Base-by-base conservation (phyloP, 2,113 vertebrate genomes). In the Ivindomyrus marchei region DNA sequence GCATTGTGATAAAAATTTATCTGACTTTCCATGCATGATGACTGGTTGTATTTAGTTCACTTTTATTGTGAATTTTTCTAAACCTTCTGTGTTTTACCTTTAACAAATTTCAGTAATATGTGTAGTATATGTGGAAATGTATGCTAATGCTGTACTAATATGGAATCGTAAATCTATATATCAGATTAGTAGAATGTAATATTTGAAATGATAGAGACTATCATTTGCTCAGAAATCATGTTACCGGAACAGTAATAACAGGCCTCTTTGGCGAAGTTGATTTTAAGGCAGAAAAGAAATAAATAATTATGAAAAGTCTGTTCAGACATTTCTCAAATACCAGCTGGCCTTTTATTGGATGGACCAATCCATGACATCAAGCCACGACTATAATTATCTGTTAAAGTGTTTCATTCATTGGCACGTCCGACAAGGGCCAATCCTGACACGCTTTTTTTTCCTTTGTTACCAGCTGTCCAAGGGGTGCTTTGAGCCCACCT, bases 151-250 rank as follows among this genome's bases (percentile, higher is more conserved):
- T n/a, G 45, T 45, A 84, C 39, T 84, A 84, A 84, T 46, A 84
- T 49, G 45, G 10, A 85, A 42, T 39, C 0, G 2, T 85, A 85
- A 85, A 85, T 47, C 39, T 10, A 42, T 42, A 39, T 42, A 19
- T 85, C 36, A 47, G 8, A 24, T 47, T 85, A n/a, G 39, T 24
- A 85, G 17, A 85, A 46, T 45, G 3, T n/a, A 46, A 85, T 85
- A 46, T 47, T n/a, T 47, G 39, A 36, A 21, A 66, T 89, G 92
- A 92, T 87, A 90, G 90, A 85, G 19, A 24, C 2, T 47, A 21
- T 11, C 11, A 90, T 92, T 89, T 91, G 80, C 92, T 89, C 77
- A 90, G 91, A 93, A 93, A 94, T 94, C 91, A 86, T 92, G 90
- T 93, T 92, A 94, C 92, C 90, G 88, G 84, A 91, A 93, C 92